These are phyloP conservation scores for Neuroterus valhalla DNA, from an alignment of 1,140 invertebrate species.

Conservation along the genomic window DNA sequence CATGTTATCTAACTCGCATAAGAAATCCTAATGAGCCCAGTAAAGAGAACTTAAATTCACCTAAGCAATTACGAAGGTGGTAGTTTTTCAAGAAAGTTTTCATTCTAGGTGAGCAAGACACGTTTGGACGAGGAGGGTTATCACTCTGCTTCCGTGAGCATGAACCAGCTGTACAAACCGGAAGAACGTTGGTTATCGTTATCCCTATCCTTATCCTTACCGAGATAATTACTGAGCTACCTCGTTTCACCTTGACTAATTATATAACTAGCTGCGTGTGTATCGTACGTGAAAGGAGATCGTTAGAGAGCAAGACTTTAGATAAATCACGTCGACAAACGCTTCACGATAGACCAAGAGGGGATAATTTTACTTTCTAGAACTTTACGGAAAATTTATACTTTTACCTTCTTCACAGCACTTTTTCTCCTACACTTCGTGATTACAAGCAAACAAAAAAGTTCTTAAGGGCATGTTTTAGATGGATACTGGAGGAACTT, in stretches of 20 bases:
- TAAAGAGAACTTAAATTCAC: background rate
- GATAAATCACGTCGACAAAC: constrained; percentile 28
- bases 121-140: constrained; percentile 42
- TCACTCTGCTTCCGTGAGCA: constrained; percentile 35
- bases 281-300: constrained; percentile 8
- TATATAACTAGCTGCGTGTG: constrained; percentile 32
- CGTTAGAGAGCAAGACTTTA: constrained; percentile 17
- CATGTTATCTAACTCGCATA: background rate
- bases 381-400: constrained; percentile 12
- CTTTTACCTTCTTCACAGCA: background rate
- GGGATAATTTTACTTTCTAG: background rate
- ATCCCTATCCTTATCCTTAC: constrained; percentile 26
- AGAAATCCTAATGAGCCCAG: background rate
- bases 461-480: too few species aligned
- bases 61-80: background rate
- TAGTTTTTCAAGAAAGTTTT: background rate
- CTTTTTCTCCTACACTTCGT: background rate
- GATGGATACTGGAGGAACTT: too few species aligned
- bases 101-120: constrained; percentile 38
- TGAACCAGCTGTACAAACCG: constrained; percentile 34
- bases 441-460: too few species aligned
- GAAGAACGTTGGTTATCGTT: constrained; percentile 41
- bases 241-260: constrained; percentile 39
- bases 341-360: constrained; percentile 18
- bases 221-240: constrained; percentile 31